Evolutionary conservation across 2,113 vertebrate genomes (phyloP).

Genomic region (Chauna torquata): DNA sequence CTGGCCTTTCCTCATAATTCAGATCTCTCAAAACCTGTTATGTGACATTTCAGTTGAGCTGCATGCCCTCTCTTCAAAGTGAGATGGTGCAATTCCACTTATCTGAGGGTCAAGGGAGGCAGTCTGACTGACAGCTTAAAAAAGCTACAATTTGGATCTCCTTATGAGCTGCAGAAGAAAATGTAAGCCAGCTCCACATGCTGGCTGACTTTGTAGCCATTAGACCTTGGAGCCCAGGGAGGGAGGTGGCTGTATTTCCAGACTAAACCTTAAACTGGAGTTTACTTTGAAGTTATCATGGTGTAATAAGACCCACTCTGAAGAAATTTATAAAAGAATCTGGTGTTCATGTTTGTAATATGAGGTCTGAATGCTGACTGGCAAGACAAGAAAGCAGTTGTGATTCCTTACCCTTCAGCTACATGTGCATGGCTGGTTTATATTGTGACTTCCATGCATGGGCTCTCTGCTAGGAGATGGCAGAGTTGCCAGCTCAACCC

Average conservation of each 20-base stretch:
- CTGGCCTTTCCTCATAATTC: constrained; percentile 42
- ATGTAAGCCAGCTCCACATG: not conserved
- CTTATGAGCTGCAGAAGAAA: not conserved
- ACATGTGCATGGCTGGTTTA: not conserved
- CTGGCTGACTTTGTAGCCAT: not conserved
- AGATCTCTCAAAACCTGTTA: constrained; percentile 12
- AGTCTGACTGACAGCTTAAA: constrained; percentile 30
- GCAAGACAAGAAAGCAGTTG: not conserved
- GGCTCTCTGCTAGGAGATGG: not conserved
- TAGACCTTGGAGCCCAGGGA: not conserved
- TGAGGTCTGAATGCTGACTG: not conserved
- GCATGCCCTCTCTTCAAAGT: constrained; percentile 27
- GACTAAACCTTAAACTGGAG: not conserved
- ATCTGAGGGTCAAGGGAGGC: constrained; percentile 41
- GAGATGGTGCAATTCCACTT: constrained; percentile 31
- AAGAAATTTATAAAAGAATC: not conserved
- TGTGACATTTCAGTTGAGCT: constrained; percentile 17
- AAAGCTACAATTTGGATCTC: constrained; percentile 21
- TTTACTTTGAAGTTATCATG: not conserved
- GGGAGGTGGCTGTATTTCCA: not conserved
- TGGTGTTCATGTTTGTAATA: not conserved
- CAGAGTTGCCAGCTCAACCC: not conserved
- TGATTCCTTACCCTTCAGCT: not conserved
- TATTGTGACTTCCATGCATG: not conserved
- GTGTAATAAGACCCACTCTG: not conserved